Evolutionary conservation across 2,797 vertebrate species (phyloP).

Genomic region (Acanthurus lineatus): DNA sequence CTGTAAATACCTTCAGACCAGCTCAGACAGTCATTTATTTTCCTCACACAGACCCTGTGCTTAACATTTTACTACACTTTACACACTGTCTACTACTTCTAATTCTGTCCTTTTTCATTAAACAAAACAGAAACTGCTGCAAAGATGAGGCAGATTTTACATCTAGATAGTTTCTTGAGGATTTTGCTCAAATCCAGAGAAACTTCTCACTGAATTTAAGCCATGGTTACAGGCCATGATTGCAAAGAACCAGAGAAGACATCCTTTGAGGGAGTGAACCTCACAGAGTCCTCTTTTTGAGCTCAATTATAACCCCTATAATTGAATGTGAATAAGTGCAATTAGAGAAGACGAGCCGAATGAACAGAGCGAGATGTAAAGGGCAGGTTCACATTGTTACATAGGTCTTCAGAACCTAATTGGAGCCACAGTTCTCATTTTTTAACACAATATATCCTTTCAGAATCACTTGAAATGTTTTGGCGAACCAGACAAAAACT

Average conservation of each 20-base stretch:
- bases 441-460: constrained; percentile 3
- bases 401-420: constrained; percentile 53
- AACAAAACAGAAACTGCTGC: constrained; percentile 1
- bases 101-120: background rate
- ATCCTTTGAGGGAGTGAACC: constrained; percentile 35
- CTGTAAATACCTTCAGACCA: constrained; percentile 2
- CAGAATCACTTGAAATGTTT: constrained; percentile 16
- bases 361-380: constrained; percentile 50
- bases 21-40: constrained; percentile 6
- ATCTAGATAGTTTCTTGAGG: background rate
- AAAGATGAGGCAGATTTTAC: background rate
- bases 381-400: constrained; percentile 54
- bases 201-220: constrained; percentile 8
- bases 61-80: constrained; percentile 8
- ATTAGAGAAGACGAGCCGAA: constrained; percentile 62
- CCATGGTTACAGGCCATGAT: constrained; percentile 16
- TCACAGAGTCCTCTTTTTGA: constrained; percentile 38
- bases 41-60: background rate
- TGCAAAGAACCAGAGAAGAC: constrained; percentile 25
- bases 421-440: constrained; percentile 31
- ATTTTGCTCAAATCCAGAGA: constrained; percentile 1
- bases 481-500: constrained; percentile 29
- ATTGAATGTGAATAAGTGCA: constrained; percentile 65
- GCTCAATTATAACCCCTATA: constrained; percentile 68
- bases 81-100: no score